Conservation (phyloP, 30 jellyfish, hydroid and myxozoan species). For the Aurelia coerulea region DNA sequence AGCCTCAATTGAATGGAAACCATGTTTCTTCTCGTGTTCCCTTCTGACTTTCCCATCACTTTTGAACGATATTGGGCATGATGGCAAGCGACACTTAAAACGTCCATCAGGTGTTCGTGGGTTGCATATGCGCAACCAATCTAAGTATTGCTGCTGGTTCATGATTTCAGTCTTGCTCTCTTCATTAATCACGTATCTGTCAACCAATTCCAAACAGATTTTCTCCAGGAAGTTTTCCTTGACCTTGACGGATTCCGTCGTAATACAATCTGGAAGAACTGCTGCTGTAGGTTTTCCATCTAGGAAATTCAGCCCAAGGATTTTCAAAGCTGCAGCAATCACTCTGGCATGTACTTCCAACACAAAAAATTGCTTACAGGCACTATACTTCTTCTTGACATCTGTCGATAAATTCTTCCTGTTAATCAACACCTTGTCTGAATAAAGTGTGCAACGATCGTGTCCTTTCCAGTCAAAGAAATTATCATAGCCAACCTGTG, state of each 20-base stretch:
- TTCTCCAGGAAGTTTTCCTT: neutral
- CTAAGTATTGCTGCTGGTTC: slow-evolving; percentile 15
- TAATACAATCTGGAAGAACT: neutral
- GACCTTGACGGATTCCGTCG: neutral
- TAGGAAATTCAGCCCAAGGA: neutral
- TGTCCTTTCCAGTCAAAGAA: neutral
- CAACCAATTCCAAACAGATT: neutral
- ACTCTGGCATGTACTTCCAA: slow-evolving; percentile 16
- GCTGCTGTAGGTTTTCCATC: slow-evolving; percentile 20
- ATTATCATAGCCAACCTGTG: slow-evolving; percentile 12
- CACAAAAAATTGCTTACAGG: neutral
- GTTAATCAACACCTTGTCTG: slow-evolving; percentile 12
- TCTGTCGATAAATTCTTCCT: slow-evolving; percentile 13
- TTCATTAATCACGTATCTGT: neutral
- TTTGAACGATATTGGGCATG: slow-evolving; percentile 19
- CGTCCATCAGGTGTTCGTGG: slow-evolving; percentile 23
- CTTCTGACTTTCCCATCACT: slow-evolving; percentile 13
- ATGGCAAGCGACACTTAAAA: slow-evolving; percentile 5
- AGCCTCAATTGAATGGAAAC: slow-evolving; percentile 2
- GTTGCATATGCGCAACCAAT: slow-evolving; percentile 31
- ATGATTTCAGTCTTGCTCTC: neutral
- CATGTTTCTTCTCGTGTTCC: slow-evolving; percentile 35
- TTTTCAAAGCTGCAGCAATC: slow-evolving; percentile 23
- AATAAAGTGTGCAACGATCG: slow-evolving; percentile 9
- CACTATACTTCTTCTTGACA: slow-evolving; percentile 17